Evolutionary conservation across 2,113 vertebrate species (phyloP).

Genomic region (Atractosteus spatula): DNA sequence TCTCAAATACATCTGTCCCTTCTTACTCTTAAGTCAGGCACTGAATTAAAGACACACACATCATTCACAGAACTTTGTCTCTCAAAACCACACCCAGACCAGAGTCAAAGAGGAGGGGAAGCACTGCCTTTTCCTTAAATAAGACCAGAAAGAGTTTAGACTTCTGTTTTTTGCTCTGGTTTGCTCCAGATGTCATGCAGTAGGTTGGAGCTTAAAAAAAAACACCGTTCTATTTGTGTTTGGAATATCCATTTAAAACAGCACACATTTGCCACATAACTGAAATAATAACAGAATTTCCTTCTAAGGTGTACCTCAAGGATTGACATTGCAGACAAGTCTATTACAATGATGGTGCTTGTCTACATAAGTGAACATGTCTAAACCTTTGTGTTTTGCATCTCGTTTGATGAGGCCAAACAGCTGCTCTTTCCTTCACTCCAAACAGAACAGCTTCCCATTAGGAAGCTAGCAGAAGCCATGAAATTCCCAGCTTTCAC

Average conservation of each 20-base stretch:
- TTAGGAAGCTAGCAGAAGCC: not conserved
- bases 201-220: slow-evolving; percentile 41
- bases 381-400: slow-evolving; percentile 39
- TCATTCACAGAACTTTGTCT: slow-evolving; percentile 70
- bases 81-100: slow-evolving; percentile 67
- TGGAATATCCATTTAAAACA: not conserved
- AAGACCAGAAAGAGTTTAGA: slow-evolving; percentile 58
- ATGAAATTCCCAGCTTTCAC: not conserved
- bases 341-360: too few species aligned
- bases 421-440: slow-evolving; percentile 61
- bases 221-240: slow-evolving; percentile 21
- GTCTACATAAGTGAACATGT: not conserved
- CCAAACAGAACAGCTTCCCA: slow-evolving; percentile 39
- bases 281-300: too few species aligned
- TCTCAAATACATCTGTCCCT: slow-evolving; percentile 40
- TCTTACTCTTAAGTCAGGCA: slow-evolving; percentile 58
- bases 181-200: slow-evolving; percentile 47
- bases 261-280: too few species aligned
- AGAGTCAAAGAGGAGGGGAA: slow-evolving; percentile 48
- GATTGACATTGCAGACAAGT: too few species aligned
- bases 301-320: too few species aligned
- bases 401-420: slow-evolving; percentile 48
- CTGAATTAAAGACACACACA: slow-evolving; percentile 57
- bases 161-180: slow-evolving; percentile 58
- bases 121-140: slow-evolving; percentile 64